Evolutionary conservation across 2,797 vertebrate genomes (phyloP).

Genomic region (Melanotaenia pygmaea): DNA sequence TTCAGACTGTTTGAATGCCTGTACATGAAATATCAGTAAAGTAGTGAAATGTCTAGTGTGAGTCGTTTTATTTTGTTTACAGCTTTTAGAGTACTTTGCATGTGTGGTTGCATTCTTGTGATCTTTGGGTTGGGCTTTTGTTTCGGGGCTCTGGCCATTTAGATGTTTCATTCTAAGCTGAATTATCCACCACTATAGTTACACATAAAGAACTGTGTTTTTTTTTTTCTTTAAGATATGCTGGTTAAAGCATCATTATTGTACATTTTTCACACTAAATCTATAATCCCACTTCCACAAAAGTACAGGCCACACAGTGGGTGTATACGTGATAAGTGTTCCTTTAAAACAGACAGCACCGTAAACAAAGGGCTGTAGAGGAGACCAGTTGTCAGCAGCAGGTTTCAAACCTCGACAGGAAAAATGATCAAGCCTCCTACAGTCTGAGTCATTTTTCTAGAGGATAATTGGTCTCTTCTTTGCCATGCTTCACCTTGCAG

Average conservation of each 20-base stretch:
- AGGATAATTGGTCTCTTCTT: conserved; percentile 81
- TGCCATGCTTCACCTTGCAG: conserved; percentile 81
- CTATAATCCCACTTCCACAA: conserved; percentile 5
- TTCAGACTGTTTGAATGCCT: no score
- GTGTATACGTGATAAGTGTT: conserved; percentile 12
- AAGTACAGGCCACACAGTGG: neutral
- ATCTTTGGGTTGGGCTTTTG: no score
- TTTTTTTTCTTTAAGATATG: neutral
- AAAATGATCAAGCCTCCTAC: conserved; percentile 74
- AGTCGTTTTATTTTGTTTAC: no score
- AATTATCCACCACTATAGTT: neutral
- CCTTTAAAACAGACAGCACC: conserved; percentile 35
- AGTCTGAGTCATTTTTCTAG: conserved; percentile 72
- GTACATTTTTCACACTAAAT: neutral
- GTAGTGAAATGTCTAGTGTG: no score
- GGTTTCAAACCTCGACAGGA: conserved; percentile 65
- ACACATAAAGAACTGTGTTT: neutral
- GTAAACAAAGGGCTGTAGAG: conserved; percentile 46
- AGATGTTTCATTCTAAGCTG: no score
- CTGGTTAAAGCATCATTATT: neutral
- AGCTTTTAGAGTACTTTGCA: no score
- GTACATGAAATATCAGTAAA: no score
- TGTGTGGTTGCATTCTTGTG: no score
- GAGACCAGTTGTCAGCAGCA: conserved; percentile 55
- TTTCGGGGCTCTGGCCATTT: neutral